Conservation (phyloP, 2,113 vertebrate species). For the Peucedramus taeniatus region DNA sequence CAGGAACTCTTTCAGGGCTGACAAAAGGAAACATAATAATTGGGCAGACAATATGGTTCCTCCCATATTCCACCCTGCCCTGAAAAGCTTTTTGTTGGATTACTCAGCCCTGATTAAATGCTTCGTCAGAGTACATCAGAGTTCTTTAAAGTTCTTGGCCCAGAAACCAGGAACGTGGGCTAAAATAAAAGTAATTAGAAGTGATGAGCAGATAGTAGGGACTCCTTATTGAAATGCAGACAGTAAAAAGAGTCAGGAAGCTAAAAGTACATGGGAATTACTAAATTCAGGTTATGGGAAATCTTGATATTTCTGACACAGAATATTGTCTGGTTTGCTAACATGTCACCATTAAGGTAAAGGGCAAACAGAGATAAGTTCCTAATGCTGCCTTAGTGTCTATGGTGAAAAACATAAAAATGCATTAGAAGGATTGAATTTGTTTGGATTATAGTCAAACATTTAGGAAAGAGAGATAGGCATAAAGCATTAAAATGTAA, state of each 20-base stretch:
- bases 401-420: background rate
- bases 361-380: slow-evolving; percentile 21
- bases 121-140: slow-evolving; percentile 46
- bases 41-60: slow-evolving; percentile 56
- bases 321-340: background rate
- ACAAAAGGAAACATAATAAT: slow-evolving; percentile 52
- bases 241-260: slow-evolving; percentile 34
- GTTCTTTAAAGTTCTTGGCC: slow-evolving; percentile 53
- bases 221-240: slow-evolving; percentile 43
- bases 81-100: slow-evolving; percentile 66
- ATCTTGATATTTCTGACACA: slow-evolving; percentile 22
- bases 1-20: slow-evolving; percentile 34
- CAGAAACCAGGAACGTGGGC: slow-evolving; percentile 44
- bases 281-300: slow-evolving; percentile 53
- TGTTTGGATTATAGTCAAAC: background rate
- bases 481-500: background rate
- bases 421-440: slow-evolving; percentile 28
- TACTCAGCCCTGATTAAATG: slow-evolving; percentile 61
- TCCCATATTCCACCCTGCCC: slow-evolving; percentile 55
- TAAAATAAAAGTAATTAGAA: slow-evolving; percentile 67
- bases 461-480: background rate
- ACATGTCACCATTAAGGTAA: background rate
- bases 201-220: slow-evolving; percentile 40
- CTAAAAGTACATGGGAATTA: background rate
- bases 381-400: slow-evolving; percentile 9